Evolutionary conservation across 2,888 invertebrate genomes (phyloP).

Genomic region (Oscheius sp.): DNA sequence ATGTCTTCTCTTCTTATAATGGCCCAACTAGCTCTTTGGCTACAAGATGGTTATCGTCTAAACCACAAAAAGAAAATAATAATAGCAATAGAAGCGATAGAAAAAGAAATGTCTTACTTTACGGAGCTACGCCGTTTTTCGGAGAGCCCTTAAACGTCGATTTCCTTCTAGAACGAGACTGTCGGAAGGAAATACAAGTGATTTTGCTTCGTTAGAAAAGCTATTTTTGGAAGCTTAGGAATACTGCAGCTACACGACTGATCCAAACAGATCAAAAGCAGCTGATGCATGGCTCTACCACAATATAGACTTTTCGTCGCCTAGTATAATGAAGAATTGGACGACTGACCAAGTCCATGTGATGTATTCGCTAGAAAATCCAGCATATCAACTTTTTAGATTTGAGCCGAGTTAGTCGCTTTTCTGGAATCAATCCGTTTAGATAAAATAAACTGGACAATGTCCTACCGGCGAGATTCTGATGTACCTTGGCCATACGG

Average conservation of each 20-base stretch:
- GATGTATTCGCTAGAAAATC: not conserved
- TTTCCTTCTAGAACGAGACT: too few species aligned
- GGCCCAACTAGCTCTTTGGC: too few species aligned
- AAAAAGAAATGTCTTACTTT: not conserved
- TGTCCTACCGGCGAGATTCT: constrained; percentile 49
- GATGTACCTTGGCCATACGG: constrained; percentile 49
- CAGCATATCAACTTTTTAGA: not conserved
- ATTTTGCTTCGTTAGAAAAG: too few species aligned
- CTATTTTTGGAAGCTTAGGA: too few species aligned
- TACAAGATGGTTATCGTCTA: too few species aligned
- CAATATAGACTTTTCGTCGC: not conserved
- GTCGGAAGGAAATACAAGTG: too few species aligned
- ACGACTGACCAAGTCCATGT: not conserved
- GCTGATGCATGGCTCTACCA: constrained; percentile 3
- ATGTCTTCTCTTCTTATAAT: too few species aligned
- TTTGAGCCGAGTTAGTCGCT: not conserved
- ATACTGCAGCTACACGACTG: not conserved
- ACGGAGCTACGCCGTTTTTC: not conserved
- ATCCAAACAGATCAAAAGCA: not conserved
- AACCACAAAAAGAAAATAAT: too few species aligned
- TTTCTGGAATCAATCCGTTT: not conserved
- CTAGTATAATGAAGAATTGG: not conserved
- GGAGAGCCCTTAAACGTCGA: too few species aligned
- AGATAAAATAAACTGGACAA: constrained; percentile 55
- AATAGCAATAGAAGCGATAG: too few species aligned